Evolutionary conservation across 2,797 vertebrate genomes (phyloP), one percentile per base, ranked within the genome.

Genomic region (Silurus aristotelis): DNA sequence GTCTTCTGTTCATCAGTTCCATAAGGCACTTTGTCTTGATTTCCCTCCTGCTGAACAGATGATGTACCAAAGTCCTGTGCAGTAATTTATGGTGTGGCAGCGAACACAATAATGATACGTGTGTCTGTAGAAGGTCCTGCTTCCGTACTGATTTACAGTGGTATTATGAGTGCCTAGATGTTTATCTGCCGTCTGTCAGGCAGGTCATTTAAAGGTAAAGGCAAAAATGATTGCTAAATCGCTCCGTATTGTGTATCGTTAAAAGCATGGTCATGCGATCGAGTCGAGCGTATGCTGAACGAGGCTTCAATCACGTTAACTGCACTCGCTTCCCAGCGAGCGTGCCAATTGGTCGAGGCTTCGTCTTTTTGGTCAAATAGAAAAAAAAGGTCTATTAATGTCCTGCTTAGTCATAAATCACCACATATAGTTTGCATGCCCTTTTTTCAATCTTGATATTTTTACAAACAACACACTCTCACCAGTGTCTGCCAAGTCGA

Each of bases 121-220:
- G 68, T 67, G 70, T 81, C 77, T 73, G 46, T 31, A 60, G 20
- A 52, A 14, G 31, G 61, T 48, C n/a, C 31, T 48, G 19, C 38
- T 38, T 55, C 25, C 7, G 70, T 12, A 6, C 22, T 75, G 77
- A 84, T 76, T 81, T 84, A 84, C 25, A 55, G n/a, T 19, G 70
- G 63, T 84, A 63, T 58, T n/a, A 46, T 81, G 77, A 58, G 48
- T 52, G 5, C 25, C 83, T 38, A 76, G 86, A 87, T 84, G 81
- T 87, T 84, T 84, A 87, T 87, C 82, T 84, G 70, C 43, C 19
- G 77, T 25, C 22, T 70, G 71, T 43, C 22, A 63, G 71, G 63
- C 63, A 77, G 55, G 83, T 76, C 83, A 87, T 71, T 31, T 80
- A 75, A 72, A 83, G 55, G 64, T 80, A 80, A 83, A 70, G 80